phyloP scores from a whole-genome alignment of 2,797 vertebrate genomes.

The Mus spretus region DNA sequence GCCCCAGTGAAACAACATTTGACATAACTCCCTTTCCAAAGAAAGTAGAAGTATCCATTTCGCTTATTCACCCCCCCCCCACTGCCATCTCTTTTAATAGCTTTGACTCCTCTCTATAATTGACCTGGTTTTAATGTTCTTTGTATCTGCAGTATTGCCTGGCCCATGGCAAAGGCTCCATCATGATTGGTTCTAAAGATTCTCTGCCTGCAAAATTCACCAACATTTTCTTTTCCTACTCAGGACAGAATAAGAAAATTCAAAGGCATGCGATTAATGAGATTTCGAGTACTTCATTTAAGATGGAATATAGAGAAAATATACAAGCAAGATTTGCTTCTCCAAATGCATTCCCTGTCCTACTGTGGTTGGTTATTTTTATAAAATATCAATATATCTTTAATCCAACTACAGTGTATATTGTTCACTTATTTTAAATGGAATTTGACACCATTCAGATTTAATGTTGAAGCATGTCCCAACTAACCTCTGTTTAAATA shows the following conservation, averaged over 20 bases:
- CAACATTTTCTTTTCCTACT: conserved; percentile 65
- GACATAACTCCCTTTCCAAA: neutral
- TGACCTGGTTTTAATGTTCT: conserved; percentile 21
- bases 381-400: conserved; percentile 74
- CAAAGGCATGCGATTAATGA: conserved; percentile 69
- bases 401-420: conserved; percentile 45
- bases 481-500: conserved; percentile 71
- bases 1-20: neutral
- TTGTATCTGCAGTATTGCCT: neutral
- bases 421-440: conserved; percentile 71
- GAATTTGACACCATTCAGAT: conserved; percentile 63
- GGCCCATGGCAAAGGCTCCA: neutral
- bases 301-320: conserved; percentile 60
- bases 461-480: conserved; percentile 56
- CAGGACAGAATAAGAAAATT: conserved; percentile 19
- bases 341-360: conserved; percentile 62
- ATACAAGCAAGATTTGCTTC: conserved; percentile 61
- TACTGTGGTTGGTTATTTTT: conserved; percentile 77
- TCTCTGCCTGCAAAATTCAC: conserved; percentile 42
- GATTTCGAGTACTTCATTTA: conserved; percentile 67
- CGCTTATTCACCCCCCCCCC: neutral
- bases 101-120: neutral
- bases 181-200: neutral
- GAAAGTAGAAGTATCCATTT: neutral
- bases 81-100: neutral